A percentile compares a stretch with the other conserved stretches of the same genome.
Conservation (phyloP, 2,113 vertebrate genomes). For the Tupaia tana region DNA sequence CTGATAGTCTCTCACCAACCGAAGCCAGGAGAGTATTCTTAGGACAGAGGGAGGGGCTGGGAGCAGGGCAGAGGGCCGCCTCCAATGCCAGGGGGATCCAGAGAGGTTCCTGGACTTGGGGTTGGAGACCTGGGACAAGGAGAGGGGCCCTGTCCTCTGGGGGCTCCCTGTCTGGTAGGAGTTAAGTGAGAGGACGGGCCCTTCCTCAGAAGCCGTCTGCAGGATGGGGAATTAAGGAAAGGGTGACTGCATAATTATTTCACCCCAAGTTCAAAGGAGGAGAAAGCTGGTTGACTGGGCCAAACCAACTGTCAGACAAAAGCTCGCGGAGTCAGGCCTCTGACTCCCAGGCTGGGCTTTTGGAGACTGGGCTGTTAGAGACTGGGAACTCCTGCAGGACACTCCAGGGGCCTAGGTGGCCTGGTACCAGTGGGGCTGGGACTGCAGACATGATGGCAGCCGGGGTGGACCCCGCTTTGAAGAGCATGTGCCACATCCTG, state of each 20-base stretch:
- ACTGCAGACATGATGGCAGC: background rate
- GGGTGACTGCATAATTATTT: background rate
- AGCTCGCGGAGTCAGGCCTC: background rate
- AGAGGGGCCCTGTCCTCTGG: accelerated
- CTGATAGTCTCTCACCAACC: background rate
- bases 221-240: background rate
- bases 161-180: background rate
- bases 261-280: background rate
- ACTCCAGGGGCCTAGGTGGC: no score
- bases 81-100: background rate
- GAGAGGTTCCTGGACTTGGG: background rate
- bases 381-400: background rate
- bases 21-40: background rate
- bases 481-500: background rate
- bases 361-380: background rate
- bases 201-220: background rate
- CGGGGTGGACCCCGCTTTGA: background rate
- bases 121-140: background rate
- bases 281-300: background rate
- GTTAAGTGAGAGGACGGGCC: background rate
- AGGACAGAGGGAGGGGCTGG: background rate
- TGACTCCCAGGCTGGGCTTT: background rate
- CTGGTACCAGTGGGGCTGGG: background rate
- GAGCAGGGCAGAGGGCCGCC: background rate
- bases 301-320: background rate